phyloP scores from a whole-genome alignment of 2,888 invertebrate genomes.

The Beris chalybata region DNA sequence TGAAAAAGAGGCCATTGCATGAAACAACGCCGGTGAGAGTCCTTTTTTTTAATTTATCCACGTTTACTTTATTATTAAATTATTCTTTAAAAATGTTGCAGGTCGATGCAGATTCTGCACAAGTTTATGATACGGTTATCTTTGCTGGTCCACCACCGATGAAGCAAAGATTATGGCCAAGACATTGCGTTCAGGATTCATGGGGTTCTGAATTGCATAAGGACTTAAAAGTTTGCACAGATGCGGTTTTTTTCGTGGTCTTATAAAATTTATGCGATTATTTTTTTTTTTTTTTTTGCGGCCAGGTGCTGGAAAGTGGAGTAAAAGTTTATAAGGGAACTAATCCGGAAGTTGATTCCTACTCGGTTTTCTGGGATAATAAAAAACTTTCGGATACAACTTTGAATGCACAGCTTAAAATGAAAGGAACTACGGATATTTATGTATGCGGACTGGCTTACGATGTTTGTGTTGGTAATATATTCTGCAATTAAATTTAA shows the following conservation, averaged over 20 bases:
- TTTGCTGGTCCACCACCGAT: slow-evolving; percentile 84
- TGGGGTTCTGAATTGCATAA: slow-evolving; percentile 94
- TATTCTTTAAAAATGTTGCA: slow-evolving; percentile 45
- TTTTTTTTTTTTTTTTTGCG: slow-evolving; percentile 11
- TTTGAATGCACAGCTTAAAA: slow-evolving; percentile 75
- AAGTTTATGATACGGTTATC: slow-evolving; percentile 88
- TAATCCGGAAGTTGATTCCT: slow-evolving; percentile 93
- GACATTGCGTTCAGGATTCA: slow-evolving; percentile 93
- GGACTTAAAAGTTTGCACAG: slow-evolving; percentile 71
- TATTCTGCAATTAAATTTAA: background rate
- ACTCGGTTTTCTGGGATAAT: slow-evolving; percentile 99
- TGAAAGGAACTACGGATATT: slow-evolving; percentile 84
- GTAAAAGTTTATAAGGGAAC: slow-evolving; percentile 89
- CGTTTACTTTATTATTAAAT: slow-evolving; percentile 27
- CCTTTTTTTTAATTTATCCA: slow-evolving; percentile 15
- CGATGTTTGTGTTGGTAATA: slow-evolving; percentile 87
- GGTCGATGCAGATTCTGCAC: slow-evolving; percentile 74
- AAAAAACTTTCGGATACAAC: slow-evolving; percentile 87
- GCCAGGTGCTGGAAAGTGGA: slow-evolving; percentile 70
- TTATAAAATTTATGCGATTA: slow-evolving; percentile 1
- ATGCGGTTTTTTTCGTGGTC: background rate
- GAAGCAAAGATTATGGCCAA: slow-evolving; percentile 92
- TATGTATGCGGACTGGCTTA: slow-evolving; percentile 94
- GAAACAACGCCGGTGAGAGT: slow-evolving; percentile 68
- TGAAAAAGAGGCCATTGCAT: slow-evolving; percentile 73